Evolutionary conservation across 1,140 invertebrate species (phyloP), one percentile per base, ranked within the genome.

Genomic region (Hylaeus volcanicus): DNA sequence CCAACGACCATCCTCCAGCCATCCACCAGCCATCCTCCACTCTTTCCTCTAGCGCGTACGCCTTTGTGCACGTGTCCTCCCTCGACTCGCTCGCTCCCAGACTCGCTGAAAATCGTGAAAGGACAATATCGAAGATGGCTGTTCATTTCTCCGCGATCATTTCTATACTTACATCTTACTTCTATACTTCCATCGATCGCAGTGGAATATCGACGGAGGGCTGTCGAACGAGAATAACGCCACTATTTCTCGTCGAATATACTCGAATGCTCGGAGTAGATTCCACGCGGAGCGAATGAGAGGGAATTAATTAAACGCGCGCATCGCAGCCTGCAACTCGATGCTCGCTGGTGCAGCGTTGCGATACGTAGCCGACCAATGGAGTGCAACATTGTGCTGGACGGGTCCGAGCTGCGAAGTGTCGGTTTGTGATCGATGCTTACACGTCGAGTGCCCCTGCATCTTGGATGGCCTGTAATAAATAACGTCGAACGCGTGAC

Each of bases 281-380:
- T 65, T 9, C 53, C 12, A 3, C 15, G 2, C 2, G 11, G 45
- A 12, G 68, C 41, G 68, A 37, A 78, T 75, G 68, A n/a, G 41
- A 37, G 41, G 51, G 61, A 74, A 79, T 79, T 74, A 79, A 79
- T 79, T 79, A 66, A 74, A 74, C 60, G 60, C n/a, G 60, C 43
- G 53, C 71, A 74, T 79, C 45, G 51, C 48, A 45, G 71, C 43
- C 4, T 73, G 77, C 70, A 73, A 73, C 71, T 64, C 71, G 77
- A 74, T 71, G 77, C 77, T 26, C 26, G 60, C 43, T 48, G 61
- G 77, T 73, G 74, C 74, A 79, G 65, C 66, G 61, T 79, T 79
- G 77, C 77, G 65, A 79, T 55, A 73, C 37, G 76, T 58, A 69
- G 3, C 51, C 53, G 43, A 76, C 74, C 48, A 63, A 79, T 79